Base-by-base conservation (phyloP, 2,113 vertebrate genomes). In the Callospermophilus lateralis region DNA sequence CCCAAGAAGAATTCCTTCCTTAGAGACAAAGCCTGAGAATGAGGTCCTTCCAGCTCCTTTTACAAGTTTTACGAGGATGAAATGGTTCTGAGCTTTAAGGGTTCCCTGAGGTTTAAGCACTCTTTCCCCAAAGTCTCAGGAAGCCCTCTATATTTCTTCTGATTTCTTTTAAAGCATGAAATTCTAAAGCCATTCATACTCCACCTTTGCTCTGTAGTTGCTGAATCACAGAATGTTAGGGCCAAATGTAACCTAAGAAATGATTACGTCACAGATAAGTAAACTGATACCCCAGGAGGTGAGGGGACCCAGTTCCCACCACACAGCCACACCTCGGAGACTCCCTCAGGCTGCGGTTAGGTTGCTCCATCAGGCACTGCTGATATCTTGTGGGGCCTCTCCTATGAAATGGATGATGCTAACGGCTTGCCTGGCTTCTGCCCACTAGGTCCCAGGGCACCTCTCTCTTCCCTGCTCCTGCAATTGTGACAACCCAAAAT, bases 1-100 rank as follows among this genome's bases (percentile, higher is more conserved):
- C 26, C 53, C 73, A 37, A 4, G 1, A 74, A 95, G 61, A 89
- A 89, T 76, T 84, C 92, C 37, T 95, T 93, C 87, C 90, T 86
- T 26, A n/a, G 70, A 0, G 17, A 93, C 58, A 84, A 45, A 90
- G 70, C 55, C 11, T 17, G 39, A 94, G 76, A 90, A 51, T 0
- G 0, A 73, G 58, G 42, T 45, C 78, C 72, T 78, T 93, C 24
- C 32, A 61, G 65, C 17, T 30, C 53, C 55, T 55, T 58, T 28
- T 26, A 74, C 32, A 39, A 63, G 13, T 17, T 74, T 70, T 70
- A 16, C 16, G 30, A 68, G 4, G 48, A 73, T 74, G 28, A 96
- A 76, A 84, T 13, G 39, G 73, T 53, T 84, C 48, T 15, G 17
- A 22, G 11, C 20, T 67, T 65, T 70, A 48, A 80, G 63, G 65